Evolutionary conservation across 2,113 vertebrate genomes (phyloP).

Genomic region (Chunga burmeisteri): DNA sequence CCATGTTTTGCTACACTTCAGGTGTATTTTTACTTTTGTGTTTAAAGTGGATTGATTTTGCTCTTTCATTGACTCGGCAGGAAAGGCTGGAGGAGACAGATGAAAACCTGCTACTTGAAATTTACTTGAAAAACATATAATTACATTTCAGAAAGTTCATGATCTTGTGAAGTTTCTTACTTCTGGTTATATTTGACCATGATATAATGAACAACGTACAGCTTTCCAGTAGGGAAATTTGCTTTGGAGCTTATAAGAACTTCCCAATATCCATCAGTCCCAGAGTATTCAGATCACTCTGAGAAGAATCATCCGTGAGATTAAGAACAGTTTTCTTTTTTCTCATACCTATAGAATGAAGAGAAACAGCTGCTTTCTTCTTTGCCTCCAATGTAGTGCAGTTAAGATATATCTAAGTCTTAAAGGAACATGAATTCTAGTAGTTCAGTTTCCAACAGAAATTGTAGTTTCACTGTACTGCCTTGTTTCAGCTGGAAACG

Average conservation of each 20-base stretch:
- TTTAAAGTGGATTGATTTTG: background rate
- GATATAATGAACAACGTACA: constrained; percentile 11
- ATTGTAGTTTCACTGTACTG: background rate
- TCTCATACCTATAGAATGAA: background rate
- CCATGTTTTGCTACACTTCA: background rate
- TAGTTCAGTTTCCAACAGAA: background rate
- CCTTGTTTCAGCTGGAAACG: background rate
- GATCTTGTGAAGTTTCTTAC: constrained; percentile 27
- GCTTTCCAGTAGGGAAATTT: background rate
- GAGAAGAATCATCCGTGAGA: constrained; percentile 1
- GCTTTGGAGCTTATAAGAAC: background rate
- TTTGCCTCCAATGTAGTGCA: background rate
- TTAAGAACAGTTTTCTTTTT: background rate
- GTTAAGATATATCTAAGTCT: background rate
- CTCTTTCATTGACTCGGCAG: constrained; percentile 3
- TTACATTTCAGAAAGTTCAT: constrained; percentile 21
- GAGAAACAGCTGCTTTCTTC: background rate
- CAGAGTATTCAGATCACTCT: background rate
- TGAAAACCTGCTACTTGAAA: constrained; percentile 26
- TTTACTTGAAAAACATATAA: constrained; percentile 17
- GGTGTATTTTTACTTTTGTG: background rate
- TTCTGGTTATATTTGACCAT: constrained; percentile 34
- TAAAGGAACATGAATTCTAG: background rate
- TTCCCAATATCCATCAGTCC: background rate
- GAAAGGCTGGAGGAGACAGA: background rate